Evolutionary conservation across 2,888 invertebrate species (phyloP).

Genomic region (Papilio protenor): DNA sequence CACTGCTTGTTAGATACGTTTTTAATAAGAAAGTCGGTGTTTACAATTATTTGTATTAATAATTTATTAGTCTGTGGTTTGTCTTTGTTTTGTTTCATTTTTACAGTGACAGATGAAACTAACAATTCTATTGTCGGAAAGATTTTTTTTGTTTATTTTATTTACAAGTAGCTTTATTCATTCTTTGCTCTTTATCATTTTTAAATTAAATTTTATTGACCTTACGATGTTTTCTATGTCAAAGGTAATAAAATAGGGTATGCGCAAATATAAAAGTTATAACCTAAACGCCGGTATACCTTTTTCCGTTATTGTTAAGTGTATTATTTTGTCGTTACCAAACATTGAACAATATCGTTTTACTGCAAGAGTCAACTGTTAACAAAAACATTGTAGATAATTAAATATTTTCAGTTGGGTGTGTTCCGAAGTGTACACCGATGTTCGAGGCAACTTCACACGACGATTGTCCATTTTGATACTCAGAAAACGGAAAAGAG

Average conservation of each 20-base stretch:
- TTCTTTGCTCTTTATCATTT: background rate
- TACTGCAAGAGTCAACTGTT: background rate
- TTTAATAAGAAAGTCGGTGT: background rate
- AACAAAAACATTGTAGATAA: background rate
- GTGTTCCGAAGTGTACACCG: conserved; percentile 27
- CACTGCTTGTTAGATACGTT: background rate
- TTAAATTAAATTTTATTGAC: background rate
- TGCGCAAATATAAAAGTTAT: conserved; percentile 23
- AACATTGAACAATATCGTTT: background rate
- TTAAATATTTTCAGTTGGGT: conserved; percentile 25
- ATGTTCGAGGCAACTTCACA: conserved; percentile 45
- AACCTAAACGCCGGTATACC: conserved; percentile 20
- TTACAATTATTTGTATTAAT: background rate
- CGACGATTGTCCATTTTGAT: conserved; percentile 52
- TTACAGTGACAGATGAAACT: background rate
- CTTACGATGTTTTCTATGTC: conserved; percentile 44
- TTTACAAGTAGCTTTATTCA: background rate
- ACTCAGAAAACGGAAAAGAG: conserved; percentile 74
- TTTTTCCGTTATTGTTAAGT: background rate
- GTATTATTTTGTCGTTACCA: background rate
- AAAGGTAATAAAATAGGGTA: conserved; percentile 43
- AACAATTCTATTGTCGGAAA: background rate
- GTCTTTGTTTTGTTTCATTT: background rate
- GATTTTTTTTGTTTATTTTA: background rate
- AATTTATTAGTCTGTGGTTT: background rate